These are phyloP conservation scores for Xanthorhoe spadicearia DNA, from an alignment of 2,888 invertebrate genomes.

Conservation along the genomic window DNA sequence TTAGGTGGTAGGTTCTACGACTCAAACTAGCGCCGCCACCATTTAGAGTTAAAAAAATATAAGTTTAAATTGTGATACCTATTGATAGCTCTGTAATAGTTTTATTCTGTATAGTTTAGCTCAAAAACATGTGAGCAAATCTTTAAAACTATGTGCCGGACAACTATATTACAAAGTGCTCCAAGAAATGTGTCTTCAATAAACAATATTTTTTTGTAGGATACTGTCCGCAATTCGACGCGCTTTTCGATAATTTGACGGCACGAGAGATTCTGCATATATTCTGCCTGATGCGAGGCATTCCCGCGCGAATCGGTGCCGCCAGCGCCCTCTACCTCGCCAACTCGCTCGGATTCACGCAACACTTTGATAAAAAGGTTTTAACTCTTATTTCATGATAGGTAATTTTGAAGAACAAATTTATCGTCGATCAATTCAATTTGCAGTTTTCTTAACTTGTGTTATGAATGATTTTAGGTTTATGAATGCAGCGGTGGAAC, in stretches of 20 bases:
- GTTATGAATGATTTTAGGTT: slow-evolving; percentile 8
- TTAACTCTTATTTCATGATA: not conserved
- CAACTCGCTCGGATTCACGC: slow-evolving; percentile 83
- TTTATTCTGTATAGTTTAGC: too few relatives aligned
- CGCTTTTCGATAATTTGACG: slow-evolving; percentile 88
- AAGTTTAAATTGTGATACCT: too few relatives aligned
- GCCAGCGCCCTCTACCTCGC: slow-evolving; percentile 77
- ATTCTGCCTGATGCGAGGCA: slow-evolving; percentile 87
- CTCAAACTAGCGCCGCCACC: too few relatives aligned
- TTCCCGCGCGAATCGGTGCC: slow-evolving; percentile 77
- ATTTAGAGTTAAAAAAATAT: too few relatives aligned
- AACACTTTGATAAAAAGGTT: slow-evolving; percentile 86
- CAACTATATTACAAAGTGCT: too few relatives aligned
- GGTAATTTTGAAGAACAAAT: not conserved
- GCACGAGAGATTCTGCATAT: slow-evolving; percentile 88
- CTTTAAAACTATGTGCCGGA: not conserved
- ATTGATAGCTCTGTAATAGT: too few relatives aligned
- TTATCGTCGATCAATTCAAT: too few relatives aligned
- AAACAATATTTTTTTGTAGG: slow-evolving; percentile 59
- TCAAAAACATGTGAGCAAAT: too few relatives aligned
- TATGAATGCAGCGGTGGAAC: slow-evolving; percentile 88
- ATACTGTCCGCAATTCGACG: slow-evolving; percentile 92
- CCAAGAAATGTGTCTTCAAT: not conserved
- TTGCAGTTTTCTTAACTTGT: not conserved
- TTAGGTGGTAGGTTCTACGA: too few relatives aligned